Evolutionary conservation across 2,113 vertebrate genomes (phyloP), one percentile per base, ranked within the genome.

Genomic region (Neogobius melanostomus): DNA sequence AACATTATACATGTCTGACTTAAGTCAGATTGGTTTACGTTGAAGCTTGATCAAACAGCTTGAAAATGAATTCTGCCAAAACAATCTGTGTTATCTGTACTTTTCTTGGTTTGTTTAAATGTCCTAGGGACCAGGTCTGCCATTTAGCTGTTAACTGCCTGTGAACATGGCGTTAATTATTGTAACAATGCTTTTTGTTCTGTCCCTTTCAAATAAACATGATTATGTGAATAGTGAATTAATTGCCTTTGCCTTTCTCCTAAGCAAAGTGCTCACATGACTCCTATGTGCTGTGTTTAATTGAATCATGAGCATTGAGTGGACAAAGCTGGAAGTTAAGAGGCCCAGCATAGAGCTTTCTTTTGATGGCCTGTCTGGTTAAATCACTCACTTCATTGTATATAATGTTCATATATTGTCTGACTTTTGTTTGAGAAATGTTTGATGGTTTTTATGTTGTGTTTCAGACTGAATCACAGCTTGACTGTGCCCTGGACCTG

Each of bases 401-500:
- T 5, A 36, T 36, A 36, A 36, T 36, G 28, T 36, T 36, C 28
- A 36, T 36, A 36, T 36, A 36, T 11, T 17, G 8, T 17, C 16
- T 17, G 17, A 16, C 15, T 21, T 21, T 21, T 54, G 8, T 11
- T 56, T 59, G 12, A 57, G 11, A 7, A 7, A 15, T 16, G 7
- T n/a, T 8, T 43, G 8, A 9, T 62, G 4, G 36, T 49, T 6
- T 62, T 14, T 74, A 53, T 59, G 56, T 59, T 42, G 28, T 15
- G 85, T 87, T 77, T 87, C 81, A 99, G 97, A 98, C 93, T 91
- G 98, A 99, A 77, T 95, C 97, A 90, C 97, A 98, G 94, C 93
- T 99, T 86, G 98, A 99, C 88, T 99, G 96, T 96, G 98, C 98
- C 91, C 97, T 99, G 94, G 98, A 99, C 90, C 93, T 99, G 89